Base-by-base conservation (phyloP, 1,140 invertebrate species). In the Helicoverpa armigera region DNA sequence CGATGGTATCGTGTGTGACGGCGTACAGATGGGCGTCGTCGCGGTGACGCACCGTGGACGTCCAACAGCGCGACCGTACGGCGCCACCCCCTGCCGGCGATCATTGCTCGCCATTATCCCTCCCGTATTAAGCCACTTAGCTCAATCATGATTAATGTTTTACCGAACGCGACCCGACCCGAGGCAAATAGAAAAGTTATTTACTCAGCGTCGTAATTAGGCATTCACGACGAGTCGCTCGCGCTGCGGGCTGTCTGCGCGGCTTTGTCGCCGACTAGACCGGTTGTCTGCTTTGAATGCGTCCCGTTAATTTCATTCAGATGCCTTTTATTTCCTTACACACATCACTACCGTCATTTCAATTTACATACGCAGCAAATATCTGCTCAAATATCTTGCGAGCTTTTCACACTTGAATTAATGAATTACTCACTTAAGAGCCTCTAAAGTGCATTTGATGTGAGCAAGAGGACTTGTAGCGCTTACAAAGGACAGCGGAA, bases 111-210 rank as follows among this genome's bases (percentile, higher is more conserved):
- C 88, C 90, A 93, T 94, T 93, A 93, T 89, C 91, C 92, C 88
- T 86, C 90, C 91, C 87, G 90, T 93, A 94, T 94, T 94, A 93
- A 94, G 92, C 93, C 93, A 95, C 93, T 95, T 95, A 95, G 92
- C 88, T 94, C 93, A 95, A 95, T 95, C 93, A 95, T 95, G 93
- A 95, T 95, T 95, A 95, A 95, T 95, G 93, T 93, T 94, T 90
- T 87, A 90, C 90, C 88, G 91, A 93, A 92, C 90, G 88, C 91
- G 87, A 92, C 87, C 86, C 87, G 83, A 83, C 82, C 90, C 87
- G 86, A 65, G 83, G 89, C 92, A 93, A 92, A 93, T 91, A 94
- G 91, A 93, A 93, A 93, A 94, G 89, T 92, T 94, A 94, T 94
- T 94, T 94, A 93, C 93, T 92, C 89, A 82, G 86, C 84, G 87